A percentile compares a stretch with the other conserved stretches of the same genome.
These are phyloP conservation scores for Desmodus rotundus DNA, from an alignment of 2,113 vertebrate species.

Conservation along the genomic window DNA sequence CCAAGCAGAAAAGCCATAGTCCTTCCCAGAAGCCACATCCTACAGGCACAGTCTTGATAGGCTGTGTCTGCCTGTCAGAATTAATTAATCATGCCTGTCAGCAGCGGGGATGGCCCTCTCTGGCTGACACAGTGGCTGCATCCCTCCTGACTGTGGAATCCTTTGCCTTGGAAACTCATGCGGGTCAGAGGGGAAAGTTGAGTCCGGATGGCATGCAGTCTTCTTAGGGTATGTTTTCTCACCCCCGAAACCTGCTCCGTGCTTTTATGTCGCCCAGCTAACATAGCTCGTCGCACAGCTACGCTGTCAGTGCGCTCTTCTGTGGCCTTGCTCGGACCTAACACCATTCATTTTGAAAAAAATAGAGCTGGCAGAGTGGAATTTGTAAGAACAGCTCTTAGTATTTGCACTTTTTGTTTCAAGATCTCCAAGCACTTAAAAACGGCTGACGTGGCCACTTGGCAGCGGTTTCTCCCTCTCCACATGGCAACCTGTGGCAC, in stretches of 20 bases:
- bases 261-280: neutral
- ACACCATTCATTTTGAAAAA: neutral
- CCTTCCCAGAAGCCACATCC: constrained; percentile 33
- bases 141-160: neutral
- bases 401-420: neutral
- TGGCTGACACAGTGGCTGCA: neutral
- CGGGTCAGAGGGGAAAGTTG: neutral
- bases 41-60: neutral
- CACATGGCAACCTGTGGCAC: neutral
- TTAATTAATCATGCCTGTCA: constrained; percentile 27
- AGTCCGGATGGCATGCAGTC: neutral
- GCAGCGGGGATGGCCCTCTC: neutral
- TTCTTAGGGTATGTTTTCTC: neutral
- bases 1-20: constrained; percentile 13
- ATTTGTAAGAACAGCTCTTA: neutral
- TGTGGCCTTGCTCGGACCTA: neutral
- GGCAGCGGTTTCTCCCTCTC: neutral
- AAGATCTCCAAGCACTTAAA: neutral
- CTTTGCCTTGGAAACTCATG: neutral
- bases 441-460: neutral
- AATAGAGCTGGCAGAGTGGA: neutral
- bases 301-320: neutral
- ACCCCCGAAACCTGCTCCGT: neutral
- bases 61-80: neutral
- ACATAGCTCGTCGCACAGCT: neutral